Evolutionary conservation across 2,113 vertebrate species (phyloP), one percentile per base, ranked within the genome.

Genomic region (Colossoma macropomum): DNA sequence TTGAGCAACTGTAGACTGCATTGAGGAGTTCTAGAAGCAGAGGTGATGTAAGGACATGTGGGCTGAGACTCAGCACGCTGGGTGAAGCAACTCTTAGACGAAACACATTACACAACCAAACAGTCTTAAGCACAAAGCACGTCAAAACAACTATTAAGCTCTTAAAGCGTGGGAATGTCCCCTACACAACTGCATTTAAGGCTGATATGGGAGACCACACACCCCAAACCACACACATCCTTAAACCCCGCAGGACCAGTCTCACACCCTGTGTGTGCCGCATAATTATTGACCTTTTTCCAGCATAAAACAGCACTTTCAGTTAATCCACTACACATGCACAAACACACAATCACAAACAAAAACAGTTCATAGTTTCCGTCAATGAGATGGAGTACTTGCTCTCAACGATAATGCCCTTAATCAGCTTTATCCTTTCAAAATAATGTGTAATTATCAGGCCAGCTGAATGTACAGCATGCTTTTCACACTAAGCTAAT

Each of bases 281-380:
- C 21, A 62, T 79, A 78, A 82, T 86, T 86, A 34, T 72, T 81
- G 75, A 71, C 73, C 68, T 73, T 80, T 66, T 27, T 73, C 59
- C 34, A 83, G 65, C 56, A 48, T 9, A 80, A 84, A 74, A 71
- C 50, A 62, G 77, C 69, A 28, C 45, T 82, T 78, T 79, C 23
- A 60, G 50, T 82, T 65, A 82, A 79, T 68, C 60, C 60, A 56
- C 52, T 68, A n/a, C 54, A 77, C 56, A 54, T 21, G 68, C 54
- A 79, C 1, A 77, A 50, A 73, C 38, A 65, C 15, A n/a, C 65
- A 81, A 41, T 72, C 79, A 82, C 21, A 32, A 73, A 82, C 52
- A 82, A 15, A 2, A 56, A 21, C 62, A 12, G 23, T 65, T 23
- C 32, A 23, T 8, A 4, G 28, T 68, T 32, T 38, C 32, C 41